Evolutionary conservation across 2,113 vertebrate species (phyloP).

Genomic region (Leptobrachium ailaonicum): DNA sequence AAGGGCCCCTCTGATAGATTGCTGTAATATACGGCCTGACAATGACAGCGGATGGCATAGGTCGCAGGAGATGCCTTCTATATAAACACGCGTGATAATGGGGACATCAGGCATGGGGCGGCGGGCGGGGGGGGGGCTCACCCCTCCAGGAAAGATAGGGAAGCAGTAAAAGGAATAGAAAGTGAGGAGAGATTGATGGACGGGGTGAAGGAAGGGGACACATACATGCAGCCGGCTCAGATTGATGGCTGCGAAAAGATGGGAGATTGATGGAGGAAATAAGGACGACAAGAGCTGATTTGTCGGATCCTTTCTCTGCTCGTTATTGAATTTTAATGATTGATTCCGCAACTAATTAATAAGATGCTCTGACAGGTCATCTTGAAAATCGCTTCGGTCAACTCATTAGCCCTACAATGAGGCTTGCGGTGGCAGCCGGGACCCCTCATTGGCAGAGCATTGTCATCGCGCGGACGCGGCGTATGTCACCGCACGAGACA

Average conservation of each 20-base stretch:
- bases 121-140: too few relatives aligned
- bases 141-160: neutral
- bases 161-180: neutral
- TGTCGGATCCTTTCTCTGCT: slow-evolving; percentile 13
- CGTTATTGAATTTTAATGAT: slow-evolving; percentile 30
- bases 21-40: neutral
- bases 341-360: slow-evolving; percentile 35
- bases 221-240: neutral
- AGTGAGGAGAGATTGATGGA: slow-evolving; percentile 16
- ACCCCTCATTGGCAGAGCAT: neutral
- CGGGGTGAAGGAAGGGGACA: neutral
- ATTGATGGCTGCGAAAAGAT: neutral
- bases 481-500: slow-evolving; percentile 1
- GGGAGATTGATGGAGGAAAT: slow-evolving; percentile 10
- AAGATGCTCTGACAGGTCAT: slow-evolving; percentile 18
- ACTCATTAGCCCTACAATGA: slow-evolving; percentile 37
- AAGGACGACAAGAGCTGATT: neutral
- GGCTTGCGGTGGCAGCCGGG: slow-evolving; percentile 3
- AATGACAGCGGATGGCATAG: neutral
- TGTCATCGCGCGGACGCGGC: neutral
- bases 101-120: neutral
- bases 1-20: neutral
- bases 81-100: neutral
- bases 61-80: neutral
- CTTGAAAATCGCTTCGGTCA: slow-evolving; percentile 31